Evolutionary conservation across 2,888 invertebrate species (phyloP).

Genomic region (Andrena bicolor): DNA sequence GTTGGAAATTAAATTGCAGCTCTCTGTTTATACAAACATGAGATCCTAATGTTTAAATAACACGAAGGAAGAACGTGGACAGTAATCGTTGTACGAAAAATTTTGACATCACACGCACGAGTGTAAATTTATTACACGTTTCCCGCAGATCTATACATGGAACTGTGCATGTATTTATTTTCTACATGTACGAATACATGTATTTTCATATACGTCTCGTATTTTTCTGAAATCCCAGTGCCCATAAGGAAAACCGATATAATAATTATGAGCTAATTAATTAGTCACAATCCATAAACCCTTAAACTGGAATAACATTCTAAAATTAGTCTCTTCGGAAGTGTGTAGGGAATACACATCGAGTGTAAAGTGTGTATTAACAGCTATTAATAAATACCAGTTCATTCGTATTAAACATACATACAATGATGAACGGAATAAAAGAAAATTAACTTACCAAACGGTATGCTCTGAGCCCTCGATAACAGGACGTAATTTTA

Average conservation of each 20-base stretch:
- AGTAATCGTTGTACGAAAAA: conserved; percentile 24
- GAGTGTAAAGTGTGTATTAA: conserved; percentile 64
- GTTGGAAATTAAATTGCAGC: conserved; percentile 28
- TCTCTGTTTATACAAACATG: conserved; percentile 8
- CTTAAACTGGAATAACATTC: conserved; percentile 49
- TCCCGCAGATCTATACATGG: conserved; percentile 12
- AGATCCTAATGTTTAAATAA: conserved; percentile 17
- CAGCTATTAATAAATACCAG: conserved; percentile 60
- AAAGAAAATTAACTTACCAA: conserved; percentile 81
- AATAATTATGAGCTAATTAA: conserved; percentile 49
- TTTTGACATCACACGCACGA: conserved; percentile 7
- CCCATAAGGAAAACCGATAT: conserved; percentile 28
- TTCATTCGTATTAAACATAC: conserved; percentile 69
- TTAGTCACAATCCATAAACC: conserved; percentile 74
- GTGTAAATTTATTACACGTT: conserved; percentile 18
- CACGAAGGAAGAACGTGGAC: conserved; percentile 9
- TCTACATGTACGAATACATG: conserved; percentile 31
- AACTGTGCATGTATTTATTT: conserved; percentile 20
- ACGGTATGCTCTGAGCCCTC: conserved; percentile 83
- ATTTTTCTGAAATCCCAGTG: conserved; percentile 27
- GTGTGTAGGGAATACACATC: conserved; percentile 49
- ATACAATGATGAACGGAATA: conserved; percentile 65
- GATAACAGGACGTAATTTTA: conserved; percentile 83
- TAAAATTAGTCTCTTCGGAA: conserved; percentile 64
- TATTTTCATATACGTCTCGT: conserved; percentile 53